Evolutionary conservation across 2,888 invertebrate genomes (phyloP), one percentile per base, ranked within the genome.

Genomic region (Sepiola atlantica): DNA sequence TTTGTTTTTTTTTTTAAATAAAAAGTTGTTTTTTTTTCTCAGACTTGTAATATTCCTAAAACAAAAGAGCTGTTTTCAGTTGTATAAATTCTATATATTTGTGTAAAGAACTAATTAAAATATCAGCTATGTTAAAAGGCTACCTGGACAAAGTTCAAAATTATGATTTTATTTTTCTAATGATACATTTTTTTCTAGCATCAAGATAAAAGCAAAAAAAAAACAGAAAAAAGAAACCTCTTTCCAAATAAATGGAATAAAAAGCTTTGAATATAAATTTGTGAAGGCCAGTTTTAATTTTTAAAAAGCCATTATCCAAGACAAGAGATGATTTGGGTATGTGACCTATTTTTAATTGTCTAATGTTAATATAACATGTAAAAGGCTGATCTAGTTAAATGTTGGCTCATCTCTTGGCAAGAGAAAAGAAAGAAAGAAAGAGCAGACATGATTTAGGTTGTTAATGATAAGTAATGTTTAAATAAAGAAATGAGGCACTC

Each of bases 401-500:
- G 24, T 35, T 45, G 35, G 6, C 54, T 54, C 45, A 45, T 91
- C 91, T 91, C 91, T 91, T 24, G 24, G 91, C 24, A 28, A 35
- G 16, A 91, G 28, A 91, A 91, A 45, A 35, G 16, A 91, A 14
- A 91, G 35, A 45, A 45, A 54, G 28, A 91, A 45, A 54, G 28
- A 54, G 28, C 54, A 45, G 28, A 91, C 14, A 21, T 45, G 91
- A 91, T 35, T 35, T 35, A 35, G 12, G 20, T 32, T 35, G 35
- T 91, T 91, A 91, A 45, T 35, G 35, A 28, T 16, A 35, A 32
- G 45, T 91, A 14, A 54, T 32, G 32, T 16, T 77, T 77, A 16
- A 77, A 77, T 4, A n/a, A 77, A 32, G 16, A 77, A 77, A n/a
- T 77, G n/a, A 16, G 16, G n/a, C 77, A 94, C 94, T 90, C 95